A percentile compares a stretch with the other conserved stretches of the same genome.
phyloP scores from a whole-genome alignment of 2,888 invertebrate genomes.

The Sipunculus nudus region DNA sequence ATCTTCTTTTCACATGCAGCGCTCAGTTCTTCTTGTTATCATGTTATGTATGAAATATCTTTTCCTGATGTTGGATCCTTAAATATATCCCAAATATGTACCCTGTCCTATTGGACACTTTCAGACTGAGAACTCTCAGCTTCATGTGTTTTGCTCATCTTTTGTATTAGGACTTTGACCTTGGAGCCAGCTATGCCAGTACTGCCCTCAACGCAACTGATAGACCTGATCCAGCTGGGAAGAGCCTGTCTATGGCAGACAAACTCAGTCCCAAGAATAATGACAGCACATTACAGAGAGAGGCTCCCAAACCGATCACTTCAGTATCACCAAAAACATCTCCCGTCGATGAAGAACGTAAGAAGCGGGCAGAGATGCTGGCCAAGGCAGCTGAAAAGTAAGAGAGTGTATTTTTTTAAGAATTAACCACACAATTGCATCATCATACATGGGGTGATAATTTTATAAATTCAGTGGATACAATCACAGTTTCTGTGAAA shows the following conservation, averaged over 20 bases:
- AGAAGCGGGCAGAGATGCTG: conserved; percentile 20
- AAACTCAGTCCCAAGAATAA: conserved; percentile 11
- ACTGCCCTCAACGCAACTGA: conserved; percentile 20
- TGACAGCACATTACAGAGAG: too few species aligned
- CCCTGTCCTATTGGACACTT: too few species aligned
- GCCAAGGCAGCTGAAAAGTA: conserved; percentile 34
- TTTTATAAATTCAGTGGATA: too few species aligned
- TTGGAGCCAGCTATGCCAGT: conserved; percentile 25
- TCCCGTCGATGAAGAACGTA: conserved; percentile 14
- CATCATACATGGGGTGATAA: too few species aligned
- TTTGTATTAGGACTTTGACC: conserved; percentile 35
- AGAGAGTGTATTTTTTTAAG: too few species aligned
- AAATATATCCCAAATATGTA: too few species aligned
- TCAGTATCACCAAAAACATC: not conserved
- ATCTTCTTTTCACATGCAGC: too few species aligned
- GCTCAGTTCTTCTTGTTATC: too few species aligned
- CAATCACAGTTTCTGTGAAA: too few species aligned
- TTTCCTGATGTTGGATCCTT: too few species aligned
- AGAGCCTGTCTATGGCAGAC: conserved; percentile 14
- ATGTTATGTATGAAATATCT: too few species aligned
- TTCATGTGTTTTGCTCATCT: not conserved
- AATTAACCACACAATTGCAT: too few species aligned
- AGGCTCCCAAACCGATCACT: not conserved
- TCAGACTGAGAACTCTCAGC: not conserved
- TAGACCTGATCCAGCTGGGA: conserved; percentile 33